Conservation (phyloP, 1,140 invertebrate genomes). For the Pristionchus pacificus region DNA sequence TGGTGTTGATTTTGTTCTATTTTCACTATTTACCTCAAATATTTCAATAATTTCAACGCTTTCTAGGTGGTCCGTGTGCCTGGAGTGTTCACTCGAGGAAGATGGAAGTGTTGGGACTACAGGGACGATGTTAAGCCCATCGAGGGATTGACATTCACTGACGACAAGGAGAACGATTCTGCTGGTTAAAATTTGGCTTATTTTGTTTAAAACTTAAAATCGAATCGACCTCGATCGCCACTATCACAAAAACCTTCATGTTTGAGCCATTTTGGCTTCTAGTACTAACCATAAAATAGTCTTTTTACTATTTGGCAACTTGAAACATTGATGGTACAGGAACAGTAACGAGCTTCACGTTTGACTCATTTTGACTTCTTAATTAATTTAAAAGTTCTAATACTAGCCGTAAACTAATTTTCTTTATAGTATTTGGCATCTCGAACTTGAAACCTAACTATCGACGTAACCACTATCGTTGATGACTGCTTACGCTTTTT, state of each 20-base stretch:
- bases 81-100: conserved; percentile 46
- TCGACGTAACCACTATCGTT: conserved; percentile 33
- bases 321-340: not conserved
- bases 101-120: conserved; percentile 49
- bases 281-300: no score
- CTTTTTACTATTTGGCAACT: not conserved
- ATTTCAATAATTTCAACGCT: no score
- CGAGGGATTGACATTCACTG: no score
- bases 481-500: conserved; percentile 12
- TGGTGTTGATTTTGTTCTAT: conserved; percentile 15
- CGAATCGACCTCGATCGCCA: no score
- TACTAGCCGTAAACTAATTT: conserved; percentile 3
- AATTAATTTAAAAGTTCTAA: conserved; percentile 4
- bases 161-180: conserved; percentile 15
- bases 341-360: not conserved
- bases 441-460: no score
- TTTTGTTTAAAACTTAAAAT: no score
- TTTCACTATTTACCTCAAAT: conserved; percentile 21
- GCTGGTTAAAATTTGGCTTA: no score
- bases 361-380: not conserved
- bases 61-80: conserved; percentile 50
- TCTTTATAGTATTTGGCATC: not conserved
- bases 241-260: no score
- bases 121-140: conserved; percentile 23
- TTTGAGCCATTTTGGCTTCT: no score